Evolutionary conservation across 2,113 vertebrate species (phyloP).

Genomic region (Mellivora capensis): DNA sequence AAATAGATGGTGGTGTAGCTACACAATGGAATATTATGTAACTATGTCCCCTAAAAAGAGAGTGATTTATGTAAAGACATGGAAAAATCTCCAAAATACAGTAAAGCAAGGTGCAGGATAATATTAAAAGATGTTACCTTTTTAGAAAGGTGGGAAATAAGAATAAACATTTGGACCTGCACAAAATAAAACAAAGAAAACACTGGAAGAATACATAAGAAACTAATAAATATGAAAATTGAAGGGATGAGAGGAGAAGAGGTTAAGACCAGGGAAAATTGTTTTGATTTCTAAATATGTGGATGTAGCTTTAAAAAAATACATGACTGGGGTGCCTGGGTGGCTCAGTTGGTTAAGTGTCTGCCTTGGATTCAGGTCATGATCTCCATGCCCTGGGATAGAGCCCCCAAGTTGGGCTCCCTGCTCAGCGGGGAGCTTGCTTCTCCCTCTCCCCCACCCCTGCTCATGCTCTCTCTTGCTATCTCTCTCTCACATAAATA

Average conservation of each 20-base stretch:
- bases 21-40: not conserved
- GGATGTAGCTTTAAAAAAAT: not conserved
- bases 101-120: not conserved
- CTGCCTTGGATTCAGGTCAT: too few species aligned
- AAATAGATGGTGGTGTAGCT: not conserved
- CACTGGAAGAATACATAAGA: not conserved
- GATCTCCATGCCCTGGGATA: too few species aligned
- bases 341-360: too few species aligned
- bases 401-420: not conserved
- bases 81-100: not conserved
- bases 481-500: not conserved
- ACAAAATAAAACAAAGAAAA: not conserved
- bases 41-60: not conserved
- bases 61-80: not conserved
- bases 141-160: not conserved
- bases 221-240: not conserved
- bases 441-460: not conserved
- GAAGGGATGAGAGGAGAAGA: not conserved
- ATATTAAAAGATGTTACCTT: not conserved
- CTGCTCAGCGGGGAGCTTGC: too few species aligned
- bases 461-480: not conserved
- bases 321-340: too few species aligned
- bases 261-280: not conserved
- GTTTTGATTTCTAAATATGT: not conserved
- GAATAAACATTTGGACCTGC: not conserved